Evolutionary conservation across 2,113 vertebrate genomes (phyloP), one percentile per base, ranked within the genome.

Genomic region (Donacobius atricapilla): DNA sequence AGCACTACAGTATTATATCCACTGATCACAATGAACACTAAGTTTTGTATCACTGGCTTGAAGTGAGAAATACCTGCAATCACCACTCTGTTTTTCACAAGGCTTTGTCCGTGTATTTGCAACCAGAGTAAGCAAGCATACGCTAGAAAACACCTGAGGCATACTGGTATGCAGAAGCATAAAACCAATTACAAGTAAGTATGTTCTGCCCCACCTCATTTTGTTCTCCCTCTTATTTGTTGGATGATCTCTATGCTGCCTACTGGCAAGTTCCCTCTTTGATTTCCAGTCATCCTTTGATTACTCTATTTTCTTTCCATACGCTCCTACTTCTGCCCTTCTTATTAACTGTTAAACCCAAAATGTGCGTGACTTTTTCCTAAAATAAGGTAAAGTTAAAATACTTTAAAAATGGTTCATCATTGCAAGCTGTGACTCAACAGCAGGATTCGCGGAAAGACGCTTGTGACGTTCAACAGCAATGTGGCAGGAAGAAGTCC

Each of bases 211-310:
- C 30, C 87, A 92, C 79, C 87, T 83, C 44, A 39, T 64, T 90
- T 90, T 86, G 66, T 75, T 88, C 85, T 87, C 56, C 24, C 56
- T 88, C 87, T 71, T 33, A 76, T 88, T 91, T 91, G 77, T 15
- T 61, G 54, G 23, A 73, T 45, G 69, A 87, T 56, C 63, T 68
- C 77, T 53, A 19, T 39, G 50, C 58, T 83, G 69, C 94, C 70
- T 37, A 79, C 28, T 64, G 54, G 40, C 22, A 93, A 86, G 21
- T 47, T 80, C 50, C 21, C 40, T 22, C 78, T 83, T 81, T 57
- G 33, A 76, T 48, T 82, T 71, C 68, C 35, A 69, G 3, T 50
- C 87, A 33, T 24, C 70, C 42, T 85, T 83, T 77, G 76, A 90
- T 44, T 47, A 58, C n/a, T 57, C 42, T 27, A 2, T 91, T 90